Base-by-base conservation (phyloP, 2,797 vertebrate genomes). In the Chaetodon trifasciatus region DNA sequence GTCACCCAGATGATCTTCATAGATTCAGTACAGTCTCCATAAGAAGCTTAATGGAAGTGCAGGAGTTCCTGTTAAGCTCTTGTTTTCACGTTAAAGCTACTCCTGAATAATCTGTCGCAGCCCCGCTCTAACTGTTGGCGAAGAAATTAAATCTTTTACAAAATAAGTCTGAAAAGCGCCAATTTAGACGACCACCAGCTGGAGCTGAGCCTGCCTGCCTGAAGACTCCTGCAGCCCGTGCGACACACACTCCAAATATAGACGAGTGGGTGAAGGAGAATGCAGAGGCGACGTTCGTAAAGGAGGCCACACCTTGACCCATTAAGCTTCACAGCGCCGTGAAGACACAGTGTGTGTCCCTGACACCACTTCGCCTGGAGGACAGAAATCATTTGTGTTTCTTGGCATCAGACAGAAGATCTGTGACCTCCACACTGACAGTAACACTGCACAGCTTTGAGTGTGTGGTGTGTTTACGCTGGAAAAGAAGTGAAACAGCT, bases 231-330 rank as follows among this genome's bases (percentile, higher is more conserved):
- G 76, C 77, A 81, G 83, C 80, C 84, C 70, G 52, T 72, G 69
- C 81, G 81, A 63, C 83, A 81, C 12, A 4, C 1, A 19, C 47
- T 81, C 70, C 66, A 86, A 88, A 92, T 82, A 89, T 87, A 91
- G 86, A 87, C 49, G 75, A 57, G 67, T 71, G 78, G 62, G 55
- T 81, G 74, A 85, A 82, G 70, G 60, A 81, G 87, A 86, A 79
- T 17, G 53, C 65, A 52, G 65, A 70, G 32, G 70, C 74, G 76
- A 64, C 21, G 12, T 47, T 70, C 72, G 56, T 11, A 77, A 87
- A 86, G 6, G 69, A 88, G 86, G 88, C 57, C 69, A 71, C 64
- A 81, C 83, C 78, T 83, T 72, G 69, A 78, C 81, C 83, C 55
- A 81, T 71, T 69, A 53, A 40, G 39, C 63, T 68, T 81, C 53